Conservation (phyloP, 2,888 invertebrate species). For the Trichogramma dendrolimi region DNA sequence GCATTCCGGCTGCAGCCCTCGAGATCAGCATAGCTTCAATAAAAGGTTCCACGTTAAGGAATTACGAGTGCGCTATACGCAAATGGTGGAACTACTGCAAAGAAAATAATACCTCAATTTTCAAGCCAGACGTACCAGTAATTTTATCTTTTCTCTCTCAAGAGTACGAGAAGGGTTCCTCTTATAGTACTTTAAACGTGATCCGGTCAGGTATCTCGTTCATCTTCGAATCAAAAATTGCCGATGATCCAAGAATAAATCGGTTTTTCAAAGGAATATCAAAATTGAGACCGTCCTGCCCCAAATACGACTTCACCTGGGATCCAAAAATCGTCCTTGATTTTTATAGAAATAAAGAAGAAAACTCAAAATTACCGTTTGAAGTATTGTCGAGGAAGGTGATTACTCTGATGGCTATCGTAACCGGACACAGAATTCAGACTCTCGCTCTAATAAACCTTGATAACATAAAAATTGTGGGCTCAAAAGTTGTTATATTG, state of each 20-base stretch:
- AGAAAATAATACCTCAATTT: not conserved
- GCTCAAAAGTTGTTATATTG: constrained; percentile 5
- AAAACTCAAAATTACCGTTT: not conserved
- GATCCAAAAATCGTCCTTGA: constrained; percentile 28
- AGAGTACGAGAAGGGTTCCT: not conserved
- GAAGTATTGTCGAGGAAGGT: not conserved
- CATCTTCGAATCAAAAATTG: constrained; percentile 1
- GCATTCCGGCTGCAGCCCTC: constrained; percentile 19
- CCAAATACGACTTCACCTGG: constrained; percentile 35
- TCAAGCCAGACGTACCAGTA: not conserved
- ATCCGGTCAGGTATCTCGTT: constrained; percentile 14
- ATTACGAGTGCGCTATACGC: constrained; percentile 28
- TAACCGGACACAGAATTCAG: not conserved
- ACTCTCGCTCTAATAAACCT: constrained; percentile 22
- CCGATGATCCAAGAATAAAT: constrained; percentile 2
- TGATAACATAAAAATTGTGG: constrained; percentile 15
- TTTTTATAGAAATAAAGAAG: not conserved
- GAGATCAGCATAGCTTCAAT: constrained; percentile 29
- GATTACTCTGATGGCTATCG: not conserved
- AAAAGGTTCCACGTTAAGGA: not conserved
- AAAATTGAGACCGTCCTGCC: constrained; percentile 12
- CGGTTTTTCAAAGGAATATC: constrained; percentile 17
- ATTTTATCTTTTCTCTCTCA: not conserved
- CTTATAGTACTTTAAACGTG: constrained; percentile 12
- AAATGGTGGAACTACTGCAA: constrained; percentile 33